Evolutionary conservation across 2,113 vertebrate species (phyloP).

Genomic region (Lycaon pictus): DNA sequence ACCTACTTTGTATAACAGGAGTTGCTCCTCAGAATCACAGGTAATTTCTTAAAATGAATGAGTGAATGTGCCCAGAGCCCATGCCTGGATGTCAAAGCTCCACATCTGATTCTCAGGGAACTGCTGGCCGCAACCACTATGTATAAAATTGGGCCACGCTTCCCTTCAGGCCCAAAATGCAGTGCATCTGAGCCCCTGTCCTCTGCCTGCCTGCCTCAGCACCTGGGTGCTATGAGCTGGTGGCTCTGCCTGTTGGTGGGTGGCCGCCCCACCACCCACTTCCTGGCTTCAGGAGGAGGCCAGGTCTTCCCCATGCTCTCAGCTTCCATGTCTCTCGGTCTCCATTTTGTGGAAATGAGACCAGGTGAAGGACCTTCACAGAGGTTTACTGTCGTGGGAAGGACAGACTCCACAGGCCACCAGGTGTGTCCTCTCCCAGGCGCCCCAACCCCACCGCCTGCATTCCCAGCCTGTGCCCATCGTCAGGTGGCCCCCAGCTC

Average conservation of each 20-base stretch:
- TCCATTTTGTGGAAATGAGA: neutral
- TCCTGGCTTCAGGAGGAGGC: neutral
- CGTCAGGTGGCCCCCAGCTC: neutral
- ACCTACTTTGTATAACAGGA: neutral
- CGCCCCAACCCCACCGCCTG: neutral
- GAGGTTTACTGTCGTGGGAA: neutral
- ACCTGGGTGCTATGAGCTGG: neutral
- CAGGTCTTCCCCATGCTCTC: neutral
- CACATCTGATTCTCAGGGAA: neutral
- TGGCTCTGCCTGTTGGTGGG: neutral
- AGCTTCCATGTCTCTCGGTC: neutral
- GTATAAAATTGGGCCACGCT: neutral
- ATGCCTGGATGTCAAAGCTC: accelerated
- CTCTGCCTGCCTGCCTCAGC: neutral
- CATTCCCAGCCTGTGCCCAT: neutral
- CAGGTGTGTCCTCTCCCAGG: neutral
- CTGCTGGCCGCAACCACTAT: neutral
- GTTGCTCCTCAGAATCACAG: neutral
- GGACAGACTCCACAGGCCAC: neutral
- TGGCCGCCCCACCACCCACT: accelerated
- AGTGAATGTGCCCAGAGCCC: neutral
- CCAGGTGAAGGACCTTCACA: neutral
- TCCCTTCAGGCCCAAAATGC: neutral
- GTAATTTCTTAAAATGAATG: neutral
- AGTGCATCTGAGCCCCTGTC: neutral